Base-by-base conservation (phyloP, 2,888 invertebrate species). In the Clistopyga incitator region DNA sequence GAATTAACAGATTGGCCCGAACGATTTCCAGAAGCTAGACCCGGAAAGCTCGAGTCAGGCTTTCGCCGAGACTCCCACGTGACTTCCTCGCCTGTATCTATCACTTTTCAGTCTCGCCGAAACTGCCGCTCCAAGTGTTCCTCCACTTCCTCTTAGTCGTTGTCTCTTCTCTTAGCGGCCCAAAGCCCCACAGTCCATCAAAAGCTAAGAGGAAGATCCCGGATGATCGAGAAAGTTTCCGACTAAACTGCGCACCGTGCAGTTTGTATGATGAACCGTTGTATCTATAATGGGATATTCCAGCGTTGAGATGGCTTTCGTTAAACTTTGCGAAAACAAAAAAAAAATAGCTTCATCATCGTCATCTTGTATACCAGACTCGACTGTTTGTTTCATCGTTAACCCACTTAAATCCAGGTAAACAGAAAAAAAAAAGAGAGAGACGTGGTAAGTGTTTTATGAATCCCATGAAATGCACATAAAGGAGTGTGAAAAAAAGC, bases 1-100 rank as follows among this genome's bases (percentile, higher is more conserved):
- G 89, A 91, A 91, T 92, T 91, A 91, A 91, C 90, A 88, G 90
- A 92, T 91, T 89, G 89, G 87, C 86, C 15, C 70, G 59, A 72
- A 77, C 67, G 76, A 50, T 67, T 67, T 59, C 50, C 29, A 59
- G 65, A 20, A 50, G 47, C 68, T 67, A 42, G 71, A 23, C 65
- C 34, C 61, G 68, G 61, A 38, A 64, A 67, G 78, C 81, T 82
- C 78, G 34, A 65, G 81, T 83, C 81, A 52, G 70, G 74, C 80
- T 85, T 80, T 68, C 13, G 47, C 54, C 29, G 75, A 59, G 64
- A 81, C 54, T 84, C 64, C 65, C 65, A 18, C 59, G 70, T 18
- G 50, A 42, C 82, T 38, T 42, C 52, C 74, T 77, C 70, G 52
- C 42, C 45, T 64, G 81, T 78, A 64, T 65, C 74, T 23, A 61